Evolutionary conservation across 2,113 vertebrate genomes (phyloP).

Genomic region (Anthoscopus minutus): DNA sequence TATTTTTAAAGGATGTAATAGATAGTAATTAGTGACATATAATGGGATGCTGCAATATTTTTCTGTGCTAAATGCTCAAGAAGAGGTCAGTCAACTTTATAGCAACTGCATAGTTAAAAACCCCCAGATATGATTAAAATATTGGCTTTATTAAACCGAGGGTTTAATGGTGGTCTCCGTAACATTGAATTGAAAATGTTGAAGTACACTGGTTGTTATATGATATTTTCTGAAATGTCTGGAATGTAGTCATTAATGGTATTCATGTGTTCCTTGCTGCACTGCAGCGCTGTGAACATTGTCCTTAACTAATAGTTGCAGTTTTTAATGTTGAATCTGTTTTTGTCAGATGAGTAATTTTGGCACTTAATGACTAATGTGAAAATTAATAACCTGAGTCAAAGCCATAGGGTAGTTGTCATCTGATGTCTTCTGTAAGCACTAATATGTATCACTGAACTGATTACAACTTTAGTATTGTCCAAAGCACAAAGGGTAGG

Average conservation of each 20-base stretch:
- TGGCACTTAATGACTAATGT: slow-evolving; percentile 41
- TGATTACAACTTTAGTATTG: neutral
- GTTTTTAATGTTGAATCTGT: slow-evolving; percentile 26
- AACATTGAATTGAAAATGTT: neutral
- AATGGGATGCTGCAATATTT: neutral
- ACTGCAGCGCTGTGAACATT: slow-evolving; percentile 1
- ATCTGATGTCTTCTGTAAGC: neutral
- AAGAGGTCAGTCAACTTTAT: neutral
- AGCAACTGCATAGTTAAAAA: neutral
- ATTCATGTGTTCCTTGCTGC: neutral
- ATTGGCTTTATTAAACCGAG: neutral
- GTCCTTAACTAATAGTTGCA: slow-evolving; percentile 30
- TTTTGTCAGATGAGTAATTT: slow-evolving; percentile 55
- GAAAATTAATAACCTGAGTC: slow-evolving; percentile 39
- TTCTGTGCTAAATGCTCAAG: neutral
- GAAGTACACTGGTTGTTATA: neutral
- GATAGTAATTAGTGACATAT: neutral
- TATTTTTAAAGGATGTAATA: neutral
- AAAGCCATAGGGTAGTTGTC: slow-evolving; percentile 27
- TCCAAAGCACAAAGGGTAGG: neutral
- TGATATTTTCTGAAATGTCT: neutral
- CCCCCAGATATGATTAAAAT: neutral
- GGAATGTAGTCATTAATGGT: neutral
- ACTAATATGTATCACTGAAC: slow-evolving; percentile 56
- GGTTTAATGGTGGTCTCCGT: neutral